Conservation (phyloP, 92 coral and sea anemone genomes). For the Nematostella vectensis region DNA sequence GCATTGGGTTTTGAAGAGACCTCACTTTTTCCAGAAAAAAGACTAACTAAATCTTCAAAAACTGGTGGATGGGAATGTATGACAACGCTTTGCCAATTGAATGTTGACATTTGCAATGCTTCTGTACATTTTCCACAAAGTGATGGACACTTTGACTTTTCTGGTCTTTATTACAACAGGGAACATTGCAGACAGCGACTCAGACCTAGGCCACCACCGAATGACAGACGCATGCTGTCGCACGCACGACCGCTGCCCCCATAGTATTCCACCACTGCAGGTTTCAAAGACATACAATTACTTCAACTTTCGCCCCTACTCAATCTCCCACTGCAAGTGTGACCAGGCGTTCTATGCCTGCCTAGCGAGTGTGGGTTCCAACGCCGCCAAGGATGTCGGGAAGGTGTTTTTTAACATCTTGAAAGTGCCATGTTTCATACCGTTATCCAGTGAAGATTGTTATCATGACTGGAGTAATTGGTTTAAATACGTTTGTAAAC, state of each 20-base stretch:
- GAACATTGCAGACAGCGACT: neutral
- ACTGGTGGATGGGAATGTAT: too few species aligned
- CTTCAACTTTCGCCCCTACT: neutral
- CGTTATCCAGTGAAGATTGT: too few species aligned
- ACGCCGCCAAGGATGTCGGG: neutral
- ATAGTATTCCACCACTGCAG: neutral
- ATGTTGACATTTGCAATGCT: too few species aligned
- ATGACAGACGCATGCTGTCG: neutral
- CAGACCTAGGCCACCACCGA: neutral
- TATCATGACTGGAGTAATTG: too few species aligned
- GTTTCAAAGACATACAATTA: neutral
- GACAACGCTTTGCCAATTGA: too few species aligned
- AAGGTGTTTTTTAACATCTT: neutral
- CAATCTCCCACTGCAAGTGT: neutral
- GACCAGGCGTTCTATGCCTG: neutral
- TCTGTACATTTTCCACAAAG: too few species aligned
- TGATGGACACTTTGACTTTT: too few species aligned
- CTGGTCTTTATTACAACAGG: too few species aligned
- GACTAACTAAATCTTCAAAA: too few species aligned
- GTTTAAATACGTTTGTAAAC: too few species aligned
- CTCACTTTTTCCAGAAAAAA: too few species aligned
- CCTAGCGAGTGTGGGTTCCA: neutral
- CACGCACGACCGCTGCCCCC: neutral
- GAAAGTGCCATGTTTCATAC: neutral
- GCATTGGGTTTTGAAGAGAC: too few species aligned